Percentiles rank a stretch among this genome's conserved stretches.
Evolutionary conservation across 2,797 vertebrate species (phyloP).

Genomic region (Morelia viridis): DNA sequence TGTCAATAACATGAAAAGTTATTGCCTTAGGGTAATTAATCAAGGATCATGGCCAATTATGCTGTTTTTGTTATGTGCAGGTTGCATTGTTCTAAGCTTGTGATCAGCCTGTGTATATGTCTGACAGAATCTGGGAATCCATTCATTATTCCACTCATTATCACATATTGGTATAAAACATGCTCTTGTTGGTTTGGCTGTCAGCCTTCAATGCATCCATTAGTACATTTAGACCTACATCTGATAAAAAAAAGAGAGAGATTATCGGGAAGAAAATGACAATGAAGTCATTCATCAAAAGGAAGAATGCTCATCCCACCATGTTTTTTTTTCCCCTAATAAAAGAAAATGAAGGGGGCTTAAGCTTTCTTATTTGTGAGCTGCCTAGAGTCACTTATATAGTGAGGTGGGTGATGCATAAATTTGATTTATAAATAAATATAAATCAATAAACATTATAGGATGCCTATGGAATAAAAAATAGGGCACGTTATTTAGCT

Average conservation of each 20-base stretch:
- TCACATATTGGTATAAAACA: constrained; percentile 8
- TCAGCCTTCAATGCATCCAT: neutral
- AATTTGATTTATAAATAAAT: too few relatives aligned
- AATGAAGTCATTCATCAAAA: constrained; percentile 8
- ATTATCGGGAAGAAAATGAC: neutral
- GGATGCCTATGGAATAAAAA: neutral
- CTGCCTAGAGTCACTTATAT: too few relatives aligned
- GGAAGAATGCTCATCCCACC: neutral
- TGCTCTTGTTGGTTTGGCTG: neutral
- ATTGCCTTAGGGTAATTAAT: neutral
- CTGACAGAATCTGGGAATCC: constrained; percentile 14
- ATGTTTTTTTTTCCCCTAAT: neutral
- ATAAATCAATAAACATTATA: neutral
- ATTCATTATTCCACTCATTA: constrained; percentile 5
- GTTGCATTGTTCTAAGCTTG: neutral
- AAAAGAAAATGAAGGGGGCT: neutral
- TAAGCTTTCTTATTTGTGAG: neutral
- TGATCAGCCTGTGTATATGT: neutral
- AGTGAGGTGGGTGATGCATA: too few relatives aligned
- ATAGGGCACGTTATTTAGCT: neutral
- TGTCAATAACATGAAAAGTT: neutral
- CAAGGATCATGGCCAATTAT: constrained; percentile 10
- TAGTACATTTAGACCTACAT: constrained; percentile 1
- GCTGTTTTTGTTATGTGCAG: neutral
- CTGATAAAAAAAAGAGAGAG: constrained; percentile 16